phyloP scores from a whole-genome alignment of 2,888 invertebrate species.

The Embidobia sp. region DNA sequence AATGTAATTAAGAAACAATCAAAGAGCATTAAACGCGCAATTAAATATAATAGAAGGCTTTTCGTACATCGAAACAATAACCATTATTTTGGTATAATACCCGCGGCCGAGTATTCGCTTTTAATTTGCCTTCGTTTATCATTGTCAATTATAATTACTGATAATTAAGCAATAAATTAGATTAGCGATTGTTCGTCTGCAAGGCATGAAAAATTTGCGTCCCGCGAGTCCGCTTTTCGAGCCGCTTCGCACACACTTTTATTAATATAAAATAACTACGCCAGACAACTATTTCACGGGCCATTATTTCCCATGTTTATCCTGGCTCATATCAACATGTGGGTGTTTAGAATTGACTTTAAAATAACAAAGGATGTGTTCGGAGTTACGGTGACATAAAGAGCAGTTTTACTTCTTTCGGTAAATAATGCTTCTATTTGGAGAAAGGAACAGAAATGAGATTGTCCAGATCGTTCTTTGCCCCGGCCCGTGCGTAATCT shows the following conservation, averaged over 20 bases:
- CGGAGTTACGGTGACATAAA: not conserved
- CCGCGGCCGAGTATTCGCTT: not conserved
- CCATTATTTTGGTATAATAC: not conserved
- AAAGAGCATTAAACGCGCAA: not conserved
- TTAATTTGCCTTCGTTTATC: not conserved
- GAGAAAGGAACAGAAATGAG: not conserved
- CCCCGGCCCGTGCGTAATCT: not conserved
- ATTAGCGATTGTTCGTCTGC: too few species aligned
- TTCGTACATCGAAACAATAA: not conserved
- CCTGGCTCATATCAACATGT: not conserved
- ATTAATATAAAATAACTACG: not conserved
- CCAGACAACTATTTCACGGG: constrained; percentile 7
- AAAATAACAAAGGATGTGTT: constrained; percentile 9
- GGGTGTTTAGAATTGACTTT: constrained; percentile 9
- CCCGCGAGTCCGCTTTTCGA: not conserved
- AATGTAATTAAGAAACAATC: constrained; percentile 10
- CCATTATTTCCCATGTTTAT: constrained; percentile 10
- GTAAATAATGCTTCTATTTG: not conserved
- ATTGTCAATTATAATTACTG: not conserved
- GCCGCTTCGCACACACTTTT: not conserved
- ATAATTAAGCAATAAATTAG: not conserved
- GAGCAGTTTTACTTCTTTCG: not conserved
- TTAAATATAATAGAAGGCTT: not conserved
- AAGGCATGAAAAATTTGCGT: too few species aligned
- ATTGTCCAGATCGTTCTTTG: not conserved